Base-by-base conservation (phyloP, 2,888 invertebrate genomes). In the Apamea anceps region DNA sequence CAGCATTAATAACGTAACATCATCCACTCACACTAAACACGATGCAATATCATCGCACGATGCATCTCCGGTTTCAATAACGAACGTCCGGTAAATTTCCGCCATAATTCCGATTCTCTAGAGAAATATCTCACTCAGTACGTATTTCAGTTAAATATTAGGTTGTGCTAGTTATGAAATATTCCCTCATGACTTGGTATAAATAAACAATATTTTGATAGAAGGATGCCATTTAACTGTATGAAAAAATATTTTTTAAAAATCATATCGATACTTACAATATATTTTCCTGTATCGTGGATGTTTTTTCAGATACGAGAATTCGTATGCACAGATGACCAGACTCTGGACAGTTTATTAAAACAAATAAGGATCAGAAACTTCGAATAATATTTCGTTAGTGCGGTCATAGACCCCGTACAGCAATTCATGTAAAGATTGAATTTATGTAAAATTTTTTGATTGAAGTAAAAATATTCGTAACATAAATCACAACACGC, bases 61-160 rank as follows among this genome's bases (percentile, higher is more conserved):
- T 81, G 54, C 86, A 85, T 81, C 77, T 85, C 85, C 84, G 79
- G 79, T 76, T 87, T 86, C 75, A 86, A 86, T 79, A 80, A 74
- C 82, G 74, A 67, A 48, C 76, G 72, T 67, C 77, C 82, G 68
- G 75, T 74, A 80, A 78, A 84, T 77, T 86, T 80, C 82, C 75
- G 71, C 72, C 73, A 60, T 80, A 77, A 85, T 81, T 80, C 62
- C 28, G 77, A 72, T 70, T 81, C 88, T 82, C 85, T 71, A 51
- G 86, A 85, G 86, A 81, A 80, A 79, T 87, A 77, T 75, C 51
- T 75, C 75, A 28, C 72, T 81, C 75, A 37, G 75, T 72, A 80
- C 48, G 57, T 76, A 85, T 72, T 85, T 75, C 68, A 77, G 73
- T 54, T 71, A 42, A 72, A 65, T 25, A 67, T 65, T 63, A 80